Conservation (phyloP, 2,113 vertebrate genomes). For the Argyrosomus japonicus region DNA sequence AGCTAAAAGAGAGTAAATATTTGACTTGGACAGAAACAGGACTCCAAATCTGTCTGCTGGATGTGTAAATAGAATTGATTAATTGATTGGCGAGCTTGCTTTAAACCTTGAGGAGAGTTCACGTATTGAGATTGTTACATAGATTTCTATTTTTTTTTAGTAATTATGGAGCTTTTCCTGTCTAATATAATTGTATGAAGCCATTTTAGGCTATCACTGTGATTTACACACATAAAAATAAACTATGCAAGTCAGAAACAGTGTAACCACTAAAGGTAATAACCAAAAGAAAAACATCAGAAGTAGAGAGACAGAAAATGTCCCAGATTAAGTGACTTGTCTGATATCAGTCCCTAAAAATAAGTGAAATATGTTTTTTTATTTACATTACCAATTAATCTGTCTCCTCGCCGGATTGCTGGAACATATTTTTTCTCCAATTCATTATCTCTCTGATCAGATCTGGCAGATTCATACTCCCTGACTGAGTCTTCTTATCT, state of each 20-base stretch:
- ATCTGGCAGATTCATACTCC: constrained; percentile 56
- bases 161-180: neutral
- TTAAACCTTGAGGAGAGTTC: neutral
- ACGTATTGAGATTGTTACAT: neutral
- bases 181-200: neutral
- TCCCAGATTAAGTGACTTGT: neutral
- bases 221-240: neutral
- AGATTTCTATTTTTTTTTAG: neutral
- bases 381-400: constrained; percentile 65
- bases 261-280: neutral
- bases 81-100: no score
- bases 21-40: no score
- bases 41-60: neutral
- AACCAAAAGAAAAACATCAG: neutral
- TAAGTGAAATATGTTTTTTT: constrained; percentile 47
- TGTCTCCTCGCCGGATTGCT: neutral
- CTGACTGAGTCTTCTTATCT: constrained; percentile 72
- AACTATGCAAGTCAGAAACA: neutral
- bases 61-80: no score
- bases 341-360: constrained; percentile 15
- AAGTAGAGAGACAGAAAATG: neutral
- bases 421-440: constrained; percentile 26
- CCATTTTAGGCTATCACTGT: neutral
- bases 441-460: constrained; percentile 62
- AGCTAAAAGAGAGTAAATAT: neutral